Evolutionary conservation across 2,113 vertebrate genomes (phyloP).

Genomic region (Vombatus ursinus): DNA sequence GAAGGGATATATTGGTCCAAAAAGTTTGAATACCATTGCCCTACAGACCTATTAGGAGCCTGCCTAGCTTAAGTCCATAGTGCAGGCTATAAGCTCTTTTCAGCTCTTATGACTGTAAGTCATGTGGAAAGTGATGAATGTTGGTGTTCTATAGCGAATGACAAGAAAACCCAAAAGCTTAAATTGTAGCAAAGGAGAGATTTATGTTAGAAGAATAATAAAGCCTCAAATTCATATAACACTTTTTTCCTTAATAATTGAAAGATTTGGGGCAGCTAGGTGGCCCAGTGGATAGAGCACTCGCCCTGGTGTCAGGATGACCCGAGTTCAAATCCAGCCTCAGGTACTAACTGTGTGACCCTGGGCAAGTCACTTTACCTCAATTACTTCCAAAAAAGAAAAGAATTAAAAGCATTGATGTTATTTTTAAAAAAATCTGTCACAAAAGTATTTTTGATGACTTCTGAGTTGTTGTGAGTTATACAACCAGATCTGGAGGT

Average conservation of each 20-base stretch:
- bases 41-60: background rate
- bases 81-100: background rate
- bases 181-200: conserved; percentile 22
- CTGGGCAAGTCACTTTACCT: background rate
- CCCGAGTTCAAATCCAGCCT: background rate
- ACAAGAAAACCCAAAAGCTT: conserved; percentile 19
- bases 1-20: background rate
- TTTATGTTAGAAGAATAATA: conserved; percentile 10
- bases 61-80: background rate
- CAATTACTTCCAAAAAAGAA: background rate
- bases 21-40: background rate
- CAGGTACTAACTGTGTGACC: background rate
- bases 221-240: background rate
- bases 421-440: background rate
- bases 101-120: background rate
- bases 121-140: background rate
- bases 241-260: conserved; percentile 19
- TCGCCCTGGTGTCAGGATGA: background rate
- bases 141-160: conserved; percentile 16
- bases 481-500: background rate
- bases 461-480: background rate
- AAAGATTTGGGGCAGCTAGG: background rate
- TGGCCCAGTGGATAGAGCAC: background rate
- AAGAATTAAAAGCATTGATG: background rate
- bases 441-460: background rate